Evolutionary conservation across 2,888 invertebrate genomes (phyloP).

Genomic region (Abrostola tripartita): DNA sequence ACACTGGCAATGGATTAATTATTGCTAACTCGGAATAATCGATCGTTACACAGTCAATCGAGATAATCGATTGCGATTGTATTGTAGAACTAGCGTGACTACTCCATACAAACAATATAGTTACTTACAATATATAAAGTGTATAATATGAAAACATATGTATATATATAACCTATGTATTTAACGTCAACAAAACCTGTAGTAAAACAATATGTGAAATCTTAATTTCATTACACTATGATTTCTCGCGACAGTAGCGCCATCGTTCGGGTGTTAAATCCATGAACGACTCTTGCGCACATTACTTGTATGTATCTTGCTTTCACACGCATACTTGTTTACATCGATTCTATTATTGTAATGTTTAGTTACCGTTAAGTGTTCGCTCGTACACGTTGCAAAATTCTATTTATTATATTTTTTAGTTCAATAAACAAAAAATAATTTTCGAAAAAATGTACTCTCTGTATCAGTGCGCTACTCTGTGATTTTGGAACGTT

Average conservation of each 20-base stretch:
- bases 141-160: not conserved
- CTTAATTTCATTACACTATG: slow-evolving; percentile 46
- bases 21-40: too few relatives aligned
- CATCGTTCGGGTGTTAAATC: slow-evolving; percentile 53
- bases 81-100: too few relatives aligned
- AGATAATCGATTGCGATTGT: too few relatives aligned
- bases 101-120: too few relatives aligned
- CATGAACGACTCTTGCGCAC: slow-evolving; percentile 54
- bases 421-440: slow-evolving; percentile 5
- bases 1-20: too few relatives aligned
- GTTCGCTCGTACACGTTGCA: slow-evolving; percentile 39
- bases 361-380: slow-evolving; percentile 58
- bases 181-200: not conserved
- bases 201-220: slow-evolving; percentile 40
- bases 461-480: slow-evolving; percentile 29
- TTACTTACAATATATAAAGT: not conserved
- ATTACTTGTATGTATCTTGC: slow-evolving; percentile 60
- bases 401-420: not conserved
- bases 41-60: too few relatives aligned
- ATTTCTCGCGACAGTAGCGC: slow-evolving; percentile 66
- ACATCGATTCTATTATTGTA: slow-evolving; percentile 59
- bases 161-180: not conserved
- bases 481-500: slow-evolving; percentile 54
- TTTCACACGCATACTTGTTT: slow-evolving; percentile 69
- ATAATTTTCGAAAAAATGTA: slow-evolving; percentile 27